Evolutionary conservation across 2,797 vertebrate species (phyloP), one percentile per base, ranked within the genome.

Genomic region (Crax fasciolata): DNA sequence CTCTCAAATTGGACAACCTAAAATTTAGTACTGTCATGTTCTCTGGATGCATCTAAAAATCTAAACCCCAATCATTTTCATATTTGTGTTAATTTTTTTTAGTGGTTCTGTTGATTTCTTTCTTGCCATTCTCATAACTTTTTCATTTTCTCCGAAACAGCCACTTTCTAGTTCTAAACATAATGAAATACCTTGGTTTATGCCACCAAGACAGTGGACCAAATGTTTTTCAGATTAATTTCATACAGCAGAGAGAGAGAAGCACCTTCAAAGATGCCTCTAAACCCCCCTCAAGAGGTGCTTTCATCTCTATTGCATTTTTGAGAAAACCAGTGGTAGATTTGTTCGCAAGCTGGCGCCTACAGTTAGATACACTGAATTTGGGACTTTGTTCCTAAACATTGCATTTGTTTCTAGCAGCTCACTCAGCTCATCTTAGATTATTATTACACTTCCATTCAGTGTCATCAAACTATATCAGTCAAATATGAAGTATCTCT

Each of bases 291-390:
- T 35, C 43, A 35, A 44, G 41, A 63, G 25, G 7, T 46, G 32
- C 30, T 67, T 90, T 90, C 51, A 38, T 63, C 13, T 63, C 43
- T 39, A 4, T 38, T 1, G 0, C 0, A 0, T 28, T 24, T 38
- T 32, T 48, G 49, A 27, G 17, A 57, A 30, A 54, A 43, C 9
- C 11, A 57, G 11, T 70, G 54, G 25, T 54, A 83, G 52, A 74
- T 63, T 43, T 58, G 44, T 90, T 83, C 44, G 38, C n/a, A 23
- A 48, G 13, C 25, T 87, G 73, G 16, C 30, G 70, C 28, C 19
- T 74, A 32, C 23, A 43, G 6, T 58, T 52, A 73, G 18, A 32
- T 32, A 7, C 19, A 68, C 14, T 59, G 35, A 83, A 54, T 59
- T 17, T 39, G 13, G 49, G n/a, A 4, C 57, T 87, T 83, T 65